phyloP scores from a whole-genome alignment of 2,113 vertebrate genomes.

The Sander lucioperca region DNA sequence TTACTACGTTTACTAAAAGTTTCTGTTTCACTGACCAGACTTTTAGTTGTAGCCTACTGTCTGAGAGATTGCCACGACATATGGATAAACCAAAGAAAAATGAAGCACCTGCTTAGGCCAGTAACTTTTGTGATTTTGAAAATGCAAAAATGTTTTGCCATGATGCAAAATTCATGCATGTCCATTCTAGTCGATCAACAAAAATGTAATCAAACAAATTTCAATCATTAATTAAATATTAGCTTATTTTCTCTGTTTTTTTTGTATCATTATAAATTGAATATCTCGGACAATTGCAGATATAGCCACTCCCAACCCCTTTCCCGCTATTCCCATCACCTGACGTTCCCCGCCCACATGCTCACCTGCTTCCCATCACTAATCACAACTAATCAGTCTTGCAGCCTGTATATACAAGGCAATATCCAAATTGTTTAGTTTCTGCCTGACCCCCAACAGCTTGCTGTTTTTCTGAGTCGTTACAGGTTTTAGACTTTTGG shows the following conservation, averaged over 20 bases:
- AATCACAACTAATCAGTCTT: not conserved
- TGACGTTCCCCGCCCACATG: not conserved
- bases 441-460: too few species aligned
- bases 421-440: too few species aligned
- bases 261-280: not conserved
- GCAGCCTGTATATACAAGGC: too few species aligned
- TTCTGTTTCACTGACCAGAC: constrained; percentile 18
- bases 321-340: not conserved
- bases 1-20: constrained; percentile 20
- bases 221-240: not conserved
- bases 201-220: not conserved
- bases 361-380: not conserved
- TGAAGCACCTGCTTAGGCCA: not conserved
- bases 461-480: not conserved
- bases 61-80: not conserved
- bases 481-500: not conserved
- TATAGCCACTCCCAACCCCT: not conserved
- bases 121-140: not conserved
- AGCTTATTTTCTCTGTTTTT: not conserved
- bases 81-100: not conserved
- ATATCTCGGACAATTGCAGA: not conserved
- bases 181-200: not conserved
- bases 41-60: not conserved
- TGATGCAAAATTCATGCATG: not conserved
- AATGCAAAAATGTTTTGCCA: not conserved